A percentile compares a stretch with the other conserved stretches of the same genome.
Evolutionary conservation across 2,888 invertebrate genomes (phyloP).

Genomic region (Coleophora deauratella): DNA sequence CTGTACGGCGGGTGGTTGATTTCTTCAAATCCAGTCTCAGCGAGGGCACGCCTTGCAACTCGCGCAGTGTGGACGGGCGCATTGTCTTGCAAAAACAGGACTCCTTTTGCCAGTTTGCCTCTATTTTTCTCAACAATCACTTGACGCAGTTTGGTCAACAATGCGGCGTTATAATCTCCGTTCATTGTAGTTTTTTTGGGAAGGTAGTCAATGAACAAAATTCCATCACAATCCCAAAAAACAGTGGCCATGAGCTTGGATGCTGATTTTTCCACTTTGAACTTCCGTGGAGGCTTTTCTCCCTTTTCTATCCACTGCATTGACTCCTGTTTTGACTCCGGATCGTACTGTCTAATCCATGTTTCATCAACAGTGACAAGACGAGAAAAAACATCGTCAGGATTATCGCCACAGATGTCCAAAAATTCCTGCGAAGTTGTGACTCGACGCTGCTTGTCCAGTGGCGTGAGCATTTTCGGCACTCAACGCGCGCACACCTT

Average conservation of each 20-base stretch:
- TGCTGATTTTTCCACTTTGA: constrained; percentile 6
- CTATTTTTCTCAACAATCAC: constrained; percentile 7
- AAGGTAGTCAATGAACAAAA: constrained; percentile 9
- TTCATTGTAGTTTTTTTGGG: constrained; percentile 8
- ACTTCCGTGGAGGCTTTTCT: constrained; percentile 8
- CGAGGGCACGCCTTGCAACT: constrained; percentile 10
- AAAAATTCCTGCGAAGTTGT: constrained; percentile 6
- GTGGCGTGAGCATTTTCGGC: constrained; percentile 10
- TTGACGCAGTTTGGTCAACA: constrained; percentile 7
- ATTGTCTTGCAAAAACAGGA: constrained; percentile 11
- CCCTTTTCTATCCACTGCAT: constrained; percentile 11
- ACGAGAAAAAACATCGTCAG: constrained; percentile 2
- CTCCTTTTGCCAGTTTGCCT: constrained; percentile 6
- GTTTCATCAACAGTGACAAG: constrained; percentile 5
- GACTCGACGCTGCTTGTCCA: constrained; percentile 10
- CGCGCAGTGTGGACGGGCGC: constrained; percentile 10
- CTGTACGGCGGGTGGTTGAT: constrained; percentile 12
- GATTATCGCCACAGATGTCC: constrained; percentile 6
- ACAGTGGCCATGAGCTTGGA: constrained; percentile 6
- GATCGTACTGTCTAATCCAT: constrained; percentile 12
- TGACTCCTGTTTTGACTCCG: constrained; percentile 12
- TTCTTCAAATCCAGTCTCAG: constrained; percentile 10
- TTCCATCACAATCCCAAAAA: constrained; percentile 9
- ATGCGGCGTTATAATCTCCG: constrained; percentile 7
- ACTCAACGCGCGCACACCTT: constrained; percentile 4